Percentiles rank a stretch among this genome's conserved stretches.
These are phyloP conservation scores for Drosophila bocki DNA, from an alignment of 1,140 invertebrate genomes.

Conservation along the genomic window DNA sequence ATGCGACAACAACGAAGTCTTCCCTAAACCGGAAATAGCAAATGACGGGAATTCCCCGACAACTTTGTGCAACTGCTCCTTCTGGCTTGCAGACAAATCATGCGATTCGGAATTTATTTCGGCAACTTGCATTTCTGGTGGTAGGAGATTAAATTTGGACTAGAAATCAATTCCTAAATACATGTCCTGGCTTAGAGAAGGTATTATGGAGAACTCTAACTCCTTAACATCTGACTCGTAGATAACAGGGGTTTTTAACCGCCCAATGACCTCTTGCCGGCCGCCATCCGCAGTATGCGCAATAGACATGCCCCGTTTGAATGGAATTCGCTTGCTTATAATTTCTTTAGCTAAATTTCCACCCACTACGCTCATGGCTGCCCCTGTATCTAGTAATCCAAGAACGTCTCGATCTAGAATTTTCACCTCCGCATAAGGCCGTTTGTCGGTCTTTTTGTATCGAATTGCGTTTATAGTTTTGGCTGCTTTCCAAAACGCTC, in stretches of 20 bases:
- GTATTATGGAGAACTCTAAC: background rate
- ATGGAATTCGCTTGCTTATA: background rate
- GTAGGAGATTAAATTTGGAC: background rate
- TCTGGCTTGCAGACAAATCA: background rate
- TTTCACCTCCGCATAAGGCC: background rate
- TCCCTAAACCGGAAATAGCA: background rate
- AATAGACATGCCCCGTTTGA: background rate
- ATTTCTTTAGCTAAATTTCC: background rate
- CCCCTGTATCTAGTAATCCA: background rate
- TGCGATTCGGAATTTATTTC: background rate
- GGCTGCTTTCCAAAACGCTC: background rate
- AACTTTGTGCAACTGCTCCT: background rate
- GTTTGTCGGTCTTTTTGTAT: background rate
- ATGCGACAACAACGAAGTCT: background rate
- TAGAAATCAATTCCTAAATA: background rate
- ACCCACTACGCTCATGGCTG: background rate
- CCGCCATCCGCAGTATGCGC: background rate
- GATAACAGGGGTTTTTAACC: background rate
- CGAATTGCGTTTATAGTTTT: background rate
- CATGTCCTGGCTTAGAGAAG: background rate
- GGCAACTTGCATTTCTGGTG: background rate
- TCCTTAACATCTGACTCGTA: background rate
- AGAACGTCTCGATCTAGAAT: background rate
- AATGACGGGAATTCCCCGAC: background rate
- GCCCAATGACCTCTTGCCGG: background rate